These are phyloP conservation scores for Pterostichus madidus DNA, from an alignment of 2,888 invertebrate genomes.

Conservation along the genomic window DNA sequence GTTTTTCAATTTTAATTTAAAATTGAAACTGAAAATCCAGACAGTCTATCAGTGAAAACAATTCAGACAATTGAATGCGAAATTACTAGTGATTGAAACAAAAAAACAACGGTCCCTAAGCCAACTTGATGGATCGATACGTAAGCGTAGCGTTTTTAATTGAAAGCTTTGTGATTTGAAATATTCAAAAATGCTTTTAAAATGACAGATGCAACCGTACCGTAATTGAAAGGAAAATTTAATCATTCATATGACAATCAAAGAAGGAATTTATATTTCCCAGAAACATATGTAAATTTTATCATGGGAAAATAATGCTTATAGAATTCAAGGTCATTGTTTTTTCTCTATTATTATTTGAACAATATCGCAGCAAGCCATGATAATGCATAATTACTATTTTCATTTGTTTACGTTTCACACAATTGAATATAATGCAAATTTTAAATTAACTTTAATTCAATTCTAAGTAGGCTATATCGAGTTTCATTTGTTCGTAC, in stretches of 20 bases:
- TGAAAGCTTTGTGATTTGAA: slow-evolving; percentile 43
- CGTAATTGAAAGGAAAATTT: too few relatives aligned
- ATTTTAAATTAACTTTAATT: background rate
- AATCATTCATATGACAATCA: too few relatives aligned
- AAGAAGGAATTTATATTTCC: too few relatives aligned
- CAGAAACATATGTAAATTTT: background rate
- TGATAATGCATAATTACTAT: background rate
- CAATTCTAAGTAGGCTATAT: too few relatives aligned
- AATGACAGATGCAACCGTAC: slow-evolving; percentile 2
- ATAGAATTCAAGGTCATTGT: background rate
- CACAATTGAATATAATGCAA: slow-evolving; percentile 6
- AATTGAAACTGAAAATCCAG: slow-evolving; percentile 27
- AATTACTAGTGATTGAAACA: slow-evolving; percentile 46
- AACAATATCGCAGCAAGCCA: background rate
- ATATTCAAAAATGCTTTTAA: slow-evolving; percentile 45
- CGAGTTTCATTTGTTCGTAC: too few relatives aligned
- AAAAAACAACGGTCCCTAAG: slow-evolving; percentile 38
- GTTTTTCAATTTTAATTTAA: slow-evolving; percentile 45
- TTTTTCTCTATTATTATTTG: background rate
- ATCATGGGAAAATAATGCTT: background rate
- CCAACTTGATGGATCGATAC: slow-evolving; percentile 41
- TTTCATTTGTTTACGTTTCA: slow-evolving; percentile 7
- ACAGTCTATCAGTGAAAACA: slow-evolving; percentile 36
- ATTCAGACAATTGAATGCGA: slow-evolving; percentile 45
- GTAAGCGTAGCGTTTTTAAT: slow-evolving; percentile 14